Evolutionary conservation across 2,888 invertebrate species (phyloP).

Genomic region (Lepetodrilus schrolli): DNA sequence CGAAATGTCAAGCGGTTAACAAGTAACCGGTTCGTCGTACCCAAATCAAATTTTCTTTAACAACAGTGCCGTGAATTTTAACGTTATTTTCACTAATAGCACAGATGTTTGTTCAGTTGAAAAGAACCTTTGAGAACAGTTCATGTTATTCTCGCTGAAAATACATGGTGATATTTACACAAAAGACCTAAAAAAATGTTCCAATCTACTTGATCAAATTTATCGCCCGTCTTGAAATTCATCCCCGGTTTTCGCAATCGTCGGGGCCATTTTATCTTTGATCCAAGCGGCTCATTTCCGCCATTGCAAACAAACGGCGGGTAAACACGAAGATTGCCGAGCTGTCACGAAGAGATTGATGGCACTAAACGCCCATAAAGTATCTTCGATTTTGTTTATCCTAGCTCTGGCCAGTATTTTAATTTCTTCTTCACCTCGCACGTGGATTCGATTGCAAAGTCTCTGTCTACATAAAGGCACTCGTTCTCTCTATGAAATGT

Average conservation of each 20-base stretch:
- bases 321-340: conserved; percentile 32
- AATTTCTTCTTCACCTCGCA: conserved; percentile 24
- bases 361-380: conserved; percentile 29
- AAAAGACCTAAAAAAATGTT: conserved; percentile 11
- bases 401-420: conserved; percentile 20
- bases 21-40: neutral
- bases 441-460: conserved; percentile 18
- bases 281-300: conserved; percentile 24
- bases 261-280: conserved; percentile 19
- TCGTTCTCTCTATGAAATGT: conserved; percentile 13
- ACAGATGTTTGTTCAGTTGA: neutral
- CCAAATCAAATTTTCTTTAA: neutral
- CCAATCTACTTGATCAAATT: conserved; percentile 27
- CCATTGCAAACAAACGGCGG: conserved; percentile 29
- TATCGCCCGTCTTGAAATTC: conserved; percentile 19
- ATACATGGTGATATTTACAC: conserved; percentile 8
- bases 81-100: neutral
- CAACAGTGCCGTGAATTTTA: neutral
- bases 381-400: conserved; percentile 28
- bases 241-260: neutral
- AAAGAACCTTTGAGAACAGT: neutral
- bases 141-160: neutral
- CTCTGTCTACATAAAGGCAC: conserved; percentile 7
- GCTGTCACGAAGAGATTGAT: conserved; percentile 29
- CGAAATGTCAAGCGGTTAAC: neutral